phyloP scores from a whole-genome alignment of 2,113 vertebrate genomes.

The Petrocephalus microphthalmus region DNA sequence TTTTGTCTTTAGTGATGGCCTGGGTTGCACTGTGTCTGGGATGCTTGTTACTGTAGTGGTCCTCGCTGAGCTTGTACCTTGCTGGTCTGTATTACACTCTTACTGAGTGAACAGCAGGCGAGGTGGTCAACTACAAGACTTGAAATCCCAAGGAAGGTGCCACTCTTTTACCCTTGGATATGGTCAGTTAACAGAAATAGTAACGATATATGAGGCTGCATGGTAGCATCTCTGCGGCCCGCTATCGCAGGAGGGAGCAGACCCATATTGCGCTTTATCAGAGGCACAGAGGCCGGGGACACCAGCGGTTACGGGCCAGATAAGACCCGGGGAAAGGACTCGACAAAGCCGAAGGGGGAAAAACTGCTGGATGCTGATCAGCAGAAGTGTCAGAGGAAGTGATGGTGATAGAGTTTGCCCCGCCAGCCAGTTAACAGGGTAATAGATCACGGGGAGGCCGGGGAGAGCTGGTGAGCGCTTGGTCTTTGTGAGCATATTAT shows the following conservation, averaged over 20 bases:
- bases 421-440: slow-evolving; percentile 37
- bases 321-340: slow-evolving; percentile 9
- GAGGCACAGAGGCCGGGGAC: neutral
- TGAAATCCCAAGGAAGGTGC: neutral
- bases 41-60: neutral
- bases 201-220: neutral
- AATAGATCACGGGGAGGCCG: slow-evolving; percentile 36
- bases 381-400: slow-evolving; percentile 46
- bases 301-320: neutral
- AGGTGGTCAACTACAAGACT: neutral
- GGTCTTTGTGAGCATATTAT: slow-evolving; percentile 38
- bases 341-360: slow-evolving; percentile 29
- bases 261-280: neutral
- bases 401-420: slow-evolving; percentile 18
- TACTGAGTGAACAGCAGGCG: neutral
- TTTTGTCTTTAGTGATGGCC: neutral
- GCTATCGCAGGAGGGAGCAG: neutral
- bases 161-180: neutral
- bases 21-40: neutral
- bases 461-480: slow-evolving; percentile 21
- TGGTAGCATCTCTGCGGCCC: neutral
- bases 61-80: neutral
- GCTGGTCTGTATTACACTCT: neutral
- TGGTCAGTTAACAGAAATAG: neutral
- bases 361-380: slow-evolving; percentile 38